Evolutionary conservation across 2,888 invertebrate genomes (phyloP).

Genomic region (Disparrhopalites patrizii): DNA sequence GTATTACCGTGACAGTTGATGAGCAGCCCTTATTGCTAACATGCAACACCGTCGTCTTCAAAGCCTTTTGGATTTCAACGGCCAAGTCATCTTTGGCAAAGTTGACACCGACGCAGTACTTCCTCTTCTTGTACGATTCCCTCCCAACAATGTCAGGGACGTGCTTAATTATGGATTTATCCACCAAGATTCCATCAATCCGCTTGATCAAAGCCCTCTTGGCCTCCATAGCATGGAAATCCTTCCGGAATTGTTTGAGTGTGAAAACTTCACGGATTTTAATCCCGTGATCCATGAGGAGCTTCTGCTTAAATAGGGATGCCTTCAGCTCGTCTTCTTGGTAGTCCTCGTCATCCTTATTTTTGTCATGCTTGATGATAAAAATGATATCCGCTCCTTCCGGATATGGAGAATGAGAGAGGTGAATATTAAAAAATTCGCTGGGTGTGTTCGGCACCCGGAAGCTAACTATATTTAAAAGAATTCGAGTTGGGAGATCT

Average conservation of each 20-base stretch:
- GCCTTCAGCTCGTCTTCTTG: slow-evolving; percentile 41
- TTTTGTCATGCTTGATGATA: slow-evolving; percentile 38
- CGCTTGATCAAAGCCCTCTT: slow-evolving; percentile 39
- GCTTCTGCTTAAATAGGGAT: slow-evolving; percentile 35
- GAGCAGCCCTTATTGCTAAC: slow-evolving; percentile 37
- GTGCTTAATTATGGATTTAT: slow-evolving; percentile 37
- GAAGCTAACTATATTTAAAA: slow-evolving; percentile 38
- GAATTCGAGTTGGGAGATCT: slow-evolving; percentile 34
- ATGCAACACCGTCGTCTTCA: slow-evolving; percentile 41
- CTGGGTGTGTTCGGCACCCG: slow-evolving; percentile 37
- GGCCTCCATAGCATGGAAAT: slow-evolving; percentile 43
- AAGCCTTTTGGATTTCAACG: slow-evolving; percentile 33
- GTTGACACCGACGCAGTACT: slow-evolving; percentile 37
- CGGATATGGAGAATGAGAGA: slow-evolving; percentile 38
- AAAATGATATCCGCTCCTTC: slow-evolving; percentile 38
- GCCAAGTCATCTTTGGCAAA: slow-evolving; percentile 33
- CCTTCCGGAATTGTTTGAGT: slow-evolving; percentile 40
- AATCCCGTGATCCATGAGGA: slow-evolving; percentile 30
- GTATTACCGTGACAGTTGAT: slow-evolving; percentile 38
- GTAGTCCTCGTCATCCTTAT: slow-evolving; percentile 25
- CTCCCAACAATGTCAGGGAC: slow-evolving; percentile 40
- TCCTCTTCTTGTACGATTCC: slow-evolving; percentile 44
- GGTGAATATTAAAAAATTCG: slow-evolving; percentile 40
- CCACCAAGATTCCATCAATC: slow-evolving; percentile 41
- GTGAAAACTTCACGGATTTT: slow-evolving; percentile 44